Conservation (phyloP, 2,888 invertebrate genomes). For the Oithona nana region DNA sequence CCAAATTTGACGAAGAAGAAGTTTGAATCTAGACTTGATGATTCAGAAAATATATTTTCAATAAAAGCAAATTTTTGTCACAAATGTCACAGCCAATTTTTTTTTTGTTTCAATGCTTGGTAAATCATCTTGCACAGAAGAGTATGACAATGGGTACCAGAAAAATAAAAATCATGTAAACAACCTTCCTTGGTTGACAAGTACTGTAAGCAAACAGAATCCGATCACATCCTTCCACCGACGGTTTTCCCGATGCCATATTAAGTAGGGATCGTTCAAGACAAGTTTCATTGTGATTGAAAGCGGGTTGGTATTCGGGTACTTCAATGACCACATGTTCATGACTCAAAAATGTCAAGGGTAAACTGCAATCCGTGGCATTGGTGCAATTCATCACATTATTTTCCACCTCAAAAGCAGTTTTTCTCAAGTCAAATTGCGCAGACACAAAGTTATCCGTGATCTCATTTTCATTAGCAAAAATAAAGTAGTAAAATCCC, state of each 20-base stretch:
- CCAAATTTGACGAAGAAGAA: too few species aligned
- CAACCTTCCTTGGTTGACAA: slow-evolving; percentile 49
- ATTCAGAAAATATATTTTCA: too few species aligned
- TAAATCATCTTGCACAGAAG: slow-evolving; percentile 47
- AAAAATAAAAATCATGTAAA: slow-evolving; percentile 47
- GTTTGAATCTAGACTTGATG: too few species aligned
- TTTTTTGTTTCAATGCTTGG: too few species aligned
- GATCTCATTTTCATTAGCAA: slow-evolving; percentile 55
- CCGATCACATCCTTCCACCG: slow-evolving; percentile 15
- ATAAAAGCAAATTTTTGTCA: too few species aligned
- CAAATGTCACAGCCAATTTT: too few species aligned
- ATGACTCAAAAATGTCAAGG: slow-evolving; percentile 45
- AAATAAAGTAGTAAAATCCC: slow-evolving; percentile 63
- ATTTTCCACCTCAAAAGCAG: slow-evolving; percentile 44
- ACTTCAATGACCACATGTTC: slow-evolving; percentile 49
- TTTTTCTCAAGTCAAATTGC: slow-evolving; percentile 47
- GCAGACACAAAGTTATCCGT: slow-evolving; percentile 43
- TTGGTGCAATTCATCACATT: slow-evolving; percentile 43
- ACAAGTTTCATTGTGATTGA: background rate
- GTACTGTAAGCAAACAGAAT: slow-evolving; percentile 41
- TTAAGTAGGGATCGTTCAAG: background rate
- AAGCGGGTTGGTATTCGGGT: slow-evolving; percentile 27
- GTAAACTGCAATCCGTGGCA: slow-evolving; percentile 42
- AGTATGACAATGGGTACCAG: slow-evolving; percentile 50
- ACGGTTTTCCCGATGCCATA: background rate